Evolutionary conservation across 2,797 vertebrate species (phyloP), one percentile per base, ranked within the genome.

Genomic region (Mallotus villosus): DNA sequence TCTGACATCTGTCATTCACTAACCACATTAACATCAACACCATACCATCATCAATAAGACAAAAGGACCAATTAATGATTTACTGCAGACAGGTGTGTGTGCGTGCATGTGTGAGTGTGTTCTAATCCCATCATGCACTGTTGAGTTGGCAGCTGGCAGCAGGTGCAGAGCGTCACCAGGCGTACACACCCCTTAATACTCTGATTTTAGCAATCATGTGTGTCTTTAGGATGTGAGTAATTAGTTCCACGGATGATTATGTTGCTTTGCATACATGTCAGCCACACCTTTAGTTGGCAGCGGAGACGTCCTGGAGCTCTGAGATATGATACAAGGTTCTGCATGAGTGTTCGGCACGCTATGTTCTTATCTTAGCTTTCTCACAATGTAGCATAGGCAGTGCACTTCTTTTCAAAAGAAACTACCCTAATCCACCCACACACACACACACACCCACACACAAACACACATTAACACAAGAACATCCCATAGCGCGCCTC

Each of bases 141-240:
- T 75, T 81, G 78, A 61, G 74, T 74, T 67, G 71, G 32, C n/a
- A n/a, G n/a, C n/a, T 76, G 72, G 80, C 70, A 73, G 83, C 78
- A 82, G 85, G 77, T 86, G 82, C 41, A 46, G 9, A 2, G 41
- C 14, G 41, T 3, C 41, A 70, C 8, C 71, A 55, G 49, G 51
- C 29, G 11, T 24, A 27, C 58, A 27, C 29, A 55, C 70, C 58
- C 16, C 16, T 55, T 58, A 22, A 55, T 53, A 22, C n/a, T 24
- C 8, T 59, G 19, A 21, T 11, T 59, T 9, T 2, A 21, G n/a
- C 7, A 24, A 22, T 21, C 19, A 9, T n/a, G 1, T 8, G 57
- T 9, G 24, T 21, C n/a, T 59, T 7, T 59, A 24, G 57, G 21
- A 59, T 59, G 41, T 8, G 41, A 14, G 8, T 46, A 14, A 12